Evolutionary conservation across 2,113 vertebrate genomes (phyloP).

Genomic region (Brachypodius melanocephalos): DNA sequence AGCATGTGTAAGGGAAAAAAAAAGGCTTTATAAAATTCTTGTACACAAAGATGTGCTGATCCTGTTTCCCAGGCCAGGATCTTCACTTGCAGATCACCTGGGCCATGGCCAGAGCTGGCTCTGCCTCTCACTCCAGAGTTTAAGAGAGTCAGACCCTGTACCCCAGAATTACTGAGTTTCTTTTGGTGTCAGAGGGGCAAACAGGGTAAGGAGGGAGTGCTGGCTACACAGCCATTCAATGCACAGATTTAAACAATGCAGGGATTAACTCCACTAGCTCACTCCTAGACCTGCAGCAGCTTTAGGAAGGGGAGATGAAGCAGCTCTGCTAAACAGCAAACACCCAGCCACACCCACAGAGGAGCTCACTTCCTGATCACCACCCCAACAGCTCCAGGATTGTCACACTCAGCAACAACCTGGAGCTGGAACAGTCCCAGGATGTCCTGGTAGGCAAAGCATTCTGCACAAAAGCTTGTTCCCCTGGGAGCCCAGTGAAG

Average conservation of each 20-base stretch:
- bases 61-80: not conserved
- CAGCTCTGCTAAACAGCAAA: not conserved
- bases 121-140: not conserved
- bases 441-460: rapidly evolving
- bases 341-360: not conserved
- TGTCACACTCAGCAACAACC: not conserved
- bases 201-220: not conserved
- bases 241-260: not conserved
- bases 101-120: not conserved
- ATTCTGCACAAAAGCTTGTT: not conserved
- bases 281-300: not conserved
- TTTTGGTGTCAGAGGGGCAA: not conserved
- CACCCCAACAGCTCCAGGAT: not conserved
- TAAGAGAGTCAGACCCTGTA: not conserved
- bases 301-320: not conserved
- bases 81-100: not conserved
- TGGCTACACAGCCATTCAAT: not conserved
- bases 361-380: not conserved
- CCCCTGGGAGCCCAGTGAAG: not conserved
- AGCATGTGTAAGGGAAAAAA: not conserved
- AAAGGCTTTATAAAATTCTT: not conserved
- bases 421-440: not conserved
- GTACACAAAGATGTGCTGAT: not conserved
- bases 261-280: not conserved
- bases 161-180: not conserved